These are phyloP conservation scores for Struthidea cinerea DNA, from an alignment of 2,113 vertebrate species.

Conservation along the genomic window DNA sequence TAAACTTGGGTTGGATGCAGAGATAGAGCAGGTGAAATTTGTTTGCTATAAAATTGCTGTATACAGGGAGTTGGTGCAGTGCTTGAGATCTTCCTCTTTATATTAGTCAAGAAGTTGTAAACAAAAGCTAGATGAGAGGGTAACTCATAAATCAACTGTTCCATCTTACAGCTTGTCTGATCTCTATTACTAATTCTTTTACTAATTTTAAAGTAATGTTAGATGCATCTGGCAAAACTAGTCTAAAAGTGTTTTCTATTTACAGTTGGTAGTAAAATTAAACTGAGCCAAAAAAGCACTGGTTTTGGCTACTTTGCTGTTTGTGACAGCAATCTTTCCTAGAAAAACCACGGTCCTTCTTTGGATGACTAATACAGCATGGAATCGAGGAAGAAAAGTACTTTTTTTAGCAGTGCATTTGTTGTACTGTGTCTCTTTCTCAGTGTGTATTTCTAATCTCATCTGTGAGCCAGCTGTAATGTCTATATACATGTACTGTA, in stretches of 20 bases:
- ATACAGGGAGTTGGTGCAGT: background rate
- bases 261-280: background rate
- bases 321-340: background rate
- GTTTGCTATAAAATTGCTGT: background rate
- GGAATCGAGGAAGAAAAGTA: background rate
- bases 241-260: background rate
- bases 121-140: background rate
- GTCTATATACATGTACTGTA: background rate
- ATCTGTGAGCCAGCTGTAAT: background rate
- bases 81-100: background rate
- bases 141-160: background rate
- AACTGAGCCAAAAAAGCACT: background rate
- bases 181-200: background rate
- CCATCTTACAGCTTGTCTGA: background rate
- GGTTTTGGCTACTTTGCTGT: background rate
- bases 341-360: background rate
- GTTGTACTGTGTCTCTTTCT: background rate
- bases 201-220: background rate
- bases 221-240: background rate
- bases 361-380: background rate
- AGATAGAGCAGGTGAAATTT: background rate
- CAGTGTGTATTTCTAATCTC: background rate
- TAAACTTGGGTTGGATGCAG: background rate
- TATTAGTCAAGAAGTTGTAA: background rate
- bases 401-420: background rate